Evolutionary conservation across 2,113 vertebrate species (phyloP).

Genomic region (Canis aureus): DNA sequence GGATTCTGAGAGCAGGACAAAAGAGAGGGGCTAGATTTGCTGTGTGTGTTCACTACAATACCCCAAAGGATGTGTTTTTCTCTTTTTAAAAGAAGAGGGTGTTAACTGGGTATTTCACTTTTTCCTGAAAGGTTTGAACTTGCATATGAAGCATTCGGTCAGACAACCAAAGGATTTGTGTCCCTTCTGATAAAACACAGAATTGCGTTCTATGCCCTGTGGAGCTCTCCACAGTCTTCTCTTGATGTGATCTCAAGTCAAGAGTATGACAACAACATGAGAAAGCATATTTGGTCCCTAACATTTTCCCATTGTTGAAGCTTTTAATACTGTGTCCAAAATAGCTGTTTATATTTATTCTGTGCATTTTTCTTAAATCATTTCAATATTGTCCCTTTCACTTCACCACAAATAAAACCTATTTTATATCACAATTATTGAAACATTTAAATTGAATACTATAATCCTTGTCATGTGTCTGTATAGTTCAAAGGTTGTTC

Average conservation of each 20-base stretch:
- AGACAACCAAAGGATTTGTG: slow-evolving; percentile 55
- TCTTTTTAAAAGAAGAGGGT: slow-evolving; percentile 55
- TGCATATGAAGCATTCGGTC: slow-evolving; percentile 24
- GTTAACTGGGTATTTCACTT: not conserved
- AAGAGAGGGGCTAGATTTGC: slow-evolving; percentile 56
- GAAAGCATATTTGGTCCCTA: not conserved
- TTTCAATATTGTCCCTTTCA: not conserved
- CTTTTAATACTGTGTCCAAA: not conserved
- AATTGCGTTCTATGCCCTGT: not conserved
- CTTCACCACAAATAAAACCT: not conserved
- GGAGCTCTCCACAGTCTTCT: not conserved
- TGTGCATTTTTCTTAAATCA: not conserved
- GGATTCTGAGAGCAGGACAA: not conserved
- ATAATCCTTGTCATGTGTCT: not conserved
- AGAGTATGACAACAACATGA: not conserved
- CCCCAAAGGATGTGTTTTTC: not conserved
- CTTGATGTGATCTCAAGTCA: slow-evolving; percentile 27
- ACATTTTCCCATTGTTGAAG: not conserved
- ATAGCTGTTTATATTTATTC: not conserved
- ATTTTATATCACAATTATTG: not conserved
- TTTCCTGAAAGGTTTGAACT: slow-evolving; percentile 55
- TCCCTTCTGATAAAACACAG: slow-evolving; percentile 48
- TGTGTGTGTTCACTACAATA: slow-evolving; percentile 23
- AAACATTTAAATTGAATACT: not conserved
- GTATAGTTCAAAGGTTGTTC: not conserved